Base-by-base conservation (phyloP, 2,797 vertebrate species). In the Agapornis canus region DNA sequence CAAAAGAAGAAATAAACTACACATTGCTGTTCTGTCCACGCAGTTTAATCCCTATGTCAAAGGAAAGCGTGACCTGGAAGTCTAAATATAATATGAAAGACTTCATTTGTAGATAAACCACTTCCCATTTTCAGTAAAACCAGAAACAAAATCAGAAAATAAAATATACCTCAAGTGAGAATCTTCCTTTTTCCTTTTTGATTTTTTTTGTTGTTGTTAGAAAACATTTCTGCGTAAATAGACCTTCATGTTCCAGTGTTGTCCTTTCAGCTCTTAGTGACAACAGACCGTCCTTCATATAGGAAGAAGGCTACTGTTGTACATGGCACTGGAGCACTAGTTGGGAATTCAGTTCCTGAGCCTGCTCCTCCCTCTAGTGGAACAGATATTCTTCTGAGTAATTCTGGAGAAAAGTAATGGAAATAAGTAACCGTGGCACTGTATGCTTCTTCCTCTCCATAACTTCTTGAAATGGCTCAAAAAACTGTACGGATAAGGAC, bases 321-420 rank as follows among this genome's bases (percentile, higher is more conserved):
- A 57, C 69, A 17, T 91, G 68, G 27, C 48, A 77, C 27, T 89
- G 57, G 42, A 81, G 25, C 13, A 18, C 3, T 51, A 35, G 27
- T 10, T 66, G 37, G 43, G 87, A 85, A 86, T 32, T 82, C 87
- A 61, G 84, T 94, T 96, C 54, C 63, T 94, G 59, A 92, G 85
- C 59, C 93, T 95, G 82, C n/a, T 96, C 61, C 90, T 94, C 96
- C 92, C 85, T 95, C 94, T 96, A 94, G 94, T 95, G 90, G 84
- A 96, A 86, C 59, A 83, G 54, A 81, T 32, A 54, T 16, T 86
- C 23, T 88, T 91, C 7, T 13, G 45, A 86, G 51, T 72, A 76
- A n/a, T 70, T 86, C 49, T 82, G 35, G 59, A 40, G 18, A 82
- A 86, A 65, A 83, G 3, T 18, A 49, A n/a, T 59, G n/a, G 65